These are phyloP conservation scores for Candoia aspera DNA, from an alignment of 2,113 vertebrate species.

Conservation along the genomic window DNA sequence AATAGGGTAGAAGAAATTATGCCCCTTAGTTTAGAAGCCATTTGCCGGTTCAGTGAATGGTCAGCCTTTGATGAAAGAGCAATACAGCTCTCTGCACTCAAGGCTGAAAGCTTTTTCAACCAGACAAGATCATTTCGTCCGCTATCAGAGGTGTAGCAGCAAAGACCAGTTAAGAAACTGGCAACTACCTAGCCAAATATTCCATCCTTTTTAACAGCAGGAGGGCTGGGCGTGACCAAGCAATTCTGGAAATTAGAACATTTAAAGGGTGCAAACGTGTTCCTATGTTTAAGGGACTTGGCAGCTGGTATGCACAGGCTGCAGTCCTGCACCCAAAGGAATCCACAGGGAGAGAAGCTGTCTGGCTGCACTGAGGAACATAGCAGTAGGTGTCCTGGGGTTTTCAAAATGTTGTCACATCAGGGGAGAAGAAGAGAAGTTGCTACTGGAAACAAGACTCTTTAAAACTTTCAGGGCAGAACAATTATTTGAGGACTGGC, in stretches of 20 bases:
- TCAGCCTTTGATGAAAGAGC: neutral
- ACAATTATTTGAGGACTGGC: neutral
- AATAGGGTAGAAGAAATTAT: neutral
- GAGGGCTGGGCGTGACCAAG: no score
- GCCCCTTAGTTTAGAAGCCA: neutral
- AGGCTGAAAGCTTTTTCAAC: neutral
- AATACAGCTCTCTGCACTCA: no score
- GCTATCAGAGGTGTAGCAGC: neutral
- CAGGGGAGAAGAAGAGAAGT: neutral
- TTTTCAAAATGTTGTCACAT: neutral
- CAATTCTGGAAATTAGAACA: neutral
- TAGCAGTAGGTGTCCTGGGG: no score
- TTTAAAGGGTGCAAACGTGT: neutral
- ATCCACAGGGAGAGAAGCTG: neutral
- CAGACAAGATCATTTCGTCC: neutral
- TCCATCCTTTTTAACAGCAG: neutral
- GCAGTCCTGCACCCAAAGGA: neutral
- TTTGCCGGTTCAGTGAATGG: neutral
- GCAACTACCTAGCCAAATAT: no score
- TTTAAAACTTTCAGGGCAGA: neutral
- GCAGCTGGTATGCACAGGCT: neutral
- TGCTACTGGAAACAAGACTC: neutral
- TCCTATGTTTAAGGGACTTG: neutral
- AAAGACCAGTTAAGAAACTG: neutral
- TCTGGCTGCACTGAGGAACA: neutral